These are phyloP conservation scores for Myotis myotis DNA, from an alignment of 2,797 vertebrate genomes.

Conservation along the genomic window DNA sequence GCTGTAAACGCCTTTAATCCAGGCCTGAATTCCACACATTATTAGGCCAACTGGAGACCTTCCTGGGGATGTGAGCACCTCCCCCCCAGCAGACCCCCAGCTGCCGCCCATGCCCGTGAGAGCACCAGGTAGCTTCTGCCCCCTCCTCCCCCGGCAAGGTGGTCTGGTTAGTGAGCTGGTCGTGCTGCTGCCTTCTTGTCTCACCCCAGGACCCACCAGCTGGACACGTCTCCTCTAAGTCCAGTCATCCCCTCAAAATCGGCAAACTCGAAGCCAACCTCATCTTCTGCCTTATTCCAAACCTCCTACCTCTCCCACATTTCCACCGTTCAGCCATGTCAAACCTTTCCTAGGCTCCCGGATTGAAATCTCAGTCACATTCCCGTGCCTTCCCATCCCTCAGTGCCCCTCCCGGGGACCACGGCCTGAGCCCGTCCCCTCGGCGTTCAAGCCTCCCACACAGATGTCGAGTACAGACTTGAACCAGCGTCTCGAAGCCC, in stretches of 20 bases:
- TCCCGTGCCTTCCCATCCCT: not conserved
- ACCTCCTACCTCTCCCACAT: not conserved
- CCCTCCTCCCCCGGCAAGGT: not conserved
- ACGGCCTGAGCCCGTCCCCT: fast-evolving
- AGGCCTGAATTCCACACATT: conserved; percentile 68
- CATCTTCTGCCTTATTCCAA: not conserved
- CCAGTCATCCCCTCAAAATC: not conserved
- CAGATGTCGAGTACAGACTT: not conserved
- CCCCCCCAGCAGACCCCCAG: fast-evolving
- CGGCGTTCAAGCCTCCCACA: too few species aligned
- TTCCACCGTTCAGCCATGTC: fast-evolving
- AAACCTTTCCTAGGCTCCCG: not conserved
- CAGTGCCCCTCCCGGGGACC: too few species aligned
- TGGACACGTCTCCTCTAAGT: fast-evolving
- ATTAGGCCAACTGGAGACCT: not conserved
- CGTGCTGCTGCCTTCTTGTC: fast-evolving
- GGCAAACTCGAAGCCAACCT: not conserved
- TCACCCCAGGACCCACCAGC: not conserved
- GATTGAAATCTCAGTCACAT: not conserved
- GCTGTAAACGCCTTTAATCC: conserved; percentile 36
- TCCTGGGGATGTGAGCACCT: not conserved
- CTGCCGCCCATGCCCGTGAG: fast-evolving
- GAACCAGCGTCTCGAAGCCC: fast-evolving
- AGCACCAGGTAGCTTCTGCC: not conserved
- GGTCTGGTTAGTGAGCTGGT: not conserved